Conservation (phyloP, 2,888 invertebrate species). For the Acheta domesticus region DNA sequence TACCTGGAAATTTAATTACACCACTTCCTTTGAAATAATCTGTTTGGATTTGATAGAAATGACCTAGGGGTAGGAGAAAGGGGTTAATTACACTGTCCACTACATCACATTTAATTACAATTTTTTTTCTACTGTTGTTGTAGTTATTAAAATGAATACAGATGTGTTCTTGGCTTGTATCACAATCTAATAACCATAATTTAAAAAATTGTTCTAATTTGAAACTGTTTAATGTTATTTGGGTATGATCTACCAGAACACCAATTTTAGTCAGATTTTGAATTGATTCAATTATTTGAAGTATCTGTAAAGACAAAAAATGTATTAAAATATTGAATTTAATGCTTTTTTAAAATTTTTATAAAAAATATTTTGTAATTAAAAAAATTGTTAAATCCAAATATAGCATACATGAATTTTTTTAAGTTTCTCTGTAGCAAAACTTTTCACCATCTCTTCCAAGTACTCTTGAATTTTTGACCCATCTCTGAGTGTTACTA, state of each 20-base stretch:
- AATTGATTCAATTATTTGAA: conserved; percentile 21
- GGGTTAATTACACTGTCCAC: conserved; percentile 32
- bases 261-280: background rate
- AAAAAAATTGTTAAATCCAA: no score
- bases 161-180: conserved; percentile 30
- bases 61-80: conserved; percentile 31
- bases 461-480: conserved; percentile 28
- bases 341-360: no score
- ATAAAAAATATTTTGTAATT: no score
- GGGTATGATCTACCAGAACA: conserved; percentile 26
- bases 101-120: conserved; percentile 32
- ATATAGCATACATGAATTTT: conserved; percentile 29
- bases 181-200: conserved; percentile 33
- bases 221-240: conserved; percentile 20
- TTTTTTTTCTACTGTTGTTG: background rate
- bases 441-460: conserved; percentile 26
- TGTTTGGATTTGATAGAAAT: conserved; percentile 30
- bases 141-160: conserved; percentile 23
- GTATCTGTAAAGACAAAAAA: conserved; percentile 20
- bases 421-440: conserved; percentile 27
- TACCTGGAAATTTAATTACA: conserved; percentile 29
- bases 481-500: conserved; percentile 30
- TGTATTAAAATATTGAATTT: background rate
- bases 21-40: conserved; percentile 30
- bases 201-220: conserved; percentile 30